A percentile compares a stretch with the other conserved stretches of the same genome.
phyloP scores from a whole-genome alignment of 2,113 vertebrate species.

The Cynopterus brachyotis region DNA sequence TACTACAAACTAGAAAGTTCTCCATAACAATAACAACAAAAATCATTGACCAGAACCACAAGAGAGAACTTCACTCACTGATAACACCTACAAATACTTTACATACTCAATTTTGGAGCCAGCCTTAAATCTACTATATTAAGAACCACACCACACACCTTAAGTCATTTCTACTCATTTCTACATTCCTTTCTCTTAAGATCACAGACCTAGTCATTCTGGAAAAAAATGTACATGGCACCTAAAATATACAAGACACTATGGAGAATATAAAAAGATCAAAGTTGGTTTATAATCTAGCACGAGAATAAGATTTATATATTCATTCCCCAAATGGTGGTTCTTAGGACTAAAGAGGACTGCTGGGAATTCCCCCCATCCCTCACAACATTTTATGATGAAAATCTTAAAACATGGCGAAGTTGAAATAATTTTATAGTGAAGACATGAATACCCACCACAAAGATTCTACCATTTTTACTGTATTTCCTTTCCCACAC shows the following conservation, averaged over 20 bases:
- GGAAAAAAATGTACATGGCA: not conserved
- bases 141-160: not conserved
- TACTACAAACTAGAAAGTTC: not conserved
- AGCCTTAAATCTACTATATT: constrained; percentile 29
- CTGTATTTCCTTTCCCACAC: not conserved
- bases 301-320: not conserved
- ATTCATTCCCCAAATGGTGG: not conserved
- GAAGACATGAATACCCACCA: not conserved
- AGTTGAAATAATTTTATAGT: constrained; percentile 23
- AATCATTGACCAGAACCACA: not conserved
- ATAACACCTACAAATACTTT: not conserved
- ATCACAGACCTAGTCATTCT: not conserved
- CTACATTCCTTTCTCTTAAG: constrained; percentile 34
- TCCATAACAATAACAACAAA: constrained; percentile 1
- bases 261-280: not conserved
- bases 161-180: not conserved
- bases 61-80: constrained; percentile 1
- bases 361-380: not conserved
- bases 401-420: constrained; percentile 38
- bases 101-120: constrained; percentile 29
- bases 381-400: not conserved
- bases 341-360: not conserved
- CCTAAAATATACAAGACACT: not conserved
- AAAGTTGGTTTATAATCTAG: constrained; percentile 28
- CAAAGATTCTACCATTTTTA: constrained; percentile 32